phyloP scores from a whole-genome alignment of 2,113 vertebrate genomes.

The pig (Sus scrofa) region DNA sequence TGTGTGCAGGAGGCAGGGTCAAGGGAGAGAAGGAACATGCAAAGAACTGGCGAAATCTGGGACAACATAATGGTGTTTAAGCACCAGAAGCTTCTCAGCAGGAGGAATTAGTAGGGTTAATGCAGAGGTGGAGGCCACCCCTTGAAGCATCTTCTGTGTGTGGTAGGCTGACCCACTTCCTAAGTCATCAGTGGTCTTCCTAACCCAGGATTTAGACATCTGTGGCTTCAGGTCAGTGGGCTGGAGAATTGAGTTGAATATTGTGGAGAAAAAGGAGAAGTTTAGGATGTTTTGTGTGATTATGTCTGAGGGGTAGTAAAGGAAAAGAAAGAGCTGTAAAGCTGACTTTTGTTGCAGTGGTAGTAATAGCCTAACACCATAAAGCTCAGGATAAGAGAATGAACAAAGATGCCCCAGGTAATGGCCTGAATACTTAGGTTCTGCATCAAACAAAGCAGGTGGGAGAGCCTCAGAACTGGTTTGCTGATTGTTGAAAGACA shows the following conservation, averaged over 20 bases:
- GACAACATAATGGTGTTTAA: background rate
- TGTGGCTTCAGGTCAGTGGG: slow-evolving; percentile 48
- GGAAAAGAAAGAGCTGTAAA: background rate
- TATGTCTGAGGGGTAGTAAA: slow-evolving; percentile 39
- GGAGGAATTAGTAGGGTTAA: background rate
- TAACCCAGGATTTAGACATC: slow-evolving; percentile 60
- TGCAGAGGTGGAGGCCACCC: background rate
- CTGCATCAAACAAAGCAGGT: background rate
- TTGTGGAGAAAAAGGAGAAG: background rate
- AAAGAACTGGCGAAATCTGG: background rate
- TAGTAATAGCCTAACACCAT: background rate
- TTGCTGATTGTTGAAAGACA: background rate
- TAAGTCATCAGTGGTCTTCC: slow-evolving; percentile 37
- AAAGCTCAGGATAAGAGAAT: slow-evolving; percentile 1
- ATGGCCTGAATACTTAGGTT: background rate
- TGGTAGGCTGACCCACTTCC: slow-evolving; percentile 13
- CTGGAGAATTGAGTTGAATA: slow-evolving; percentile 67
- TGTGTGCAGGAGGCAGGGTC: background rate
- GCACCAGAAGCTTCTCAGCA: background rate
- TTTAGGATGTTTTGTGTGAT: slow-evolving; percentile 63
- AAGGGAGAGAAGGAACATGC: background rate
- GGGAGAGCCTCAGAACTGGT: background rate
- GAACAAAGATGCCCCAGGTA: background rate
- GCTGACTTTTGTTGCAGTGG: slow-evolving; percentile 5
- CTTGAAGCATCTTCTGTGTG: background rate